Base-by-base conservation (phyloP, 1,140 invertebrate species). In the Drosophila paulistorum region DNA sequence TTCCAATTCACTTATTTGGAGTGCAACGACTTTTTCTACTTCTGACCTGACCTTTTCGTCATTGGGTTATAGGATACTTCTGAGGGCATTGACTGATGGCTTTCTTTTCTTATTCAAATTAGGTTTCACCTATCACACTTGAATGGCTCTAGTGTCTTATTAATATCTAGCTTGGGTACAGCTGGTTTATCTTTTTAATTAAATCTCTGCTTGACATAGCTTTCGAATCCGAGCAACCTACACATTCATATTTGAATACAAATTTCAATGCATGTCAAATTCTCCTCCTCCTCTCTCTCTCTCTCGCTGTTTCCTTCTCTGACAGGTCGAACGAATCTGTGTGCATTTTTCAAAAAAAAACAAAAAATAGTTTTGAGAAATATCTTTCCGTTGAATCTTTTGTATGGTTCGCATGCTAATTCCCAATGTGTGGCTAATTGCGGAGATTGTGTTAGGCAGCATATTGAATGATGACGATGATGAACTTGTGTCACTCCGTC, bases 341-440 rank as follows among this genome's bases (percentile, higher is more conserved):
- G 63, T 62, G 20, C 64, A 59, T 65, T 71, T 69, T 77, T 59
- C 33, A 35, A 73, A 35, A 73, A 77, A 71, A 51, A 30, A 41
- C 51, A 71, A 74, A 71, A 77, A 76, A 59, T 42, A 58, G 54
- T 51, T 64, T 41, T 64, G n/a, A 45, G 23, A 51, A 35, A 66
- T 66, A 51, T 61, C 35, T 60, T 63, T 62, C 37, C 11, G 45
- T 51, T 23, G 17, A 10, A 42, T 63, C 39, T 54, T 54, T 71
- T 60, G 55, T 68, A 59, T 67, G 72, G 14, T 72, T 81, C 54
- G 60, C 45, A 51, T 51, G 45, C 45, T 79, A 87, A 87, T 89
- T 71, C 84, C 48, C 23, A 54, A 63, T 71, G 63, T 89, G 71
- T 89, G 77, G 65, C 84, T 89, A 89, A 89, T 89, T 89, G 84